phyloP scores from a whole-genome alignment of 1,140 invertebrate genomes.

The Drosophila trapezifrons region DNA sequence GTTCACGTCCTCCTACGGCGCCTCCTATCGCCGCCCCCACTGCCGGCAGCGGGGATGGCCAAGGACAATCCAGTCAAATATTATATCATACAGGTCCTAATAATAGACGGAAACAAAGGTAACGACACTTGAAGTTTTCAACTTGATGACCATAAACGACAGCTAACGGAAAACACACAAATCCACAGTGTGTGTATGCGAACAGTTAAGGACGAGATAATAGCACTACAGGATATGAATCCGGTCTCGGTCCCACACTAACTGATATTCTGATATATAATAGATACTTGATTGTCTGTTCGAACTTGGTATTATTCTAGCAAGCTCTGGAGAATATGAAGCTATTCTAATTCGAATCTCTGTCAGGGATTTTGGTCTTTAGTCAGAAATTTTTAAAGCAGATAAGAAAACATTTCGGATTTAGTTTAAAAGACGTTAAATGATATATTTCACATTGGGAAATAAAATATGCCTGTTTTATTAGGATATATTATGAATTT shows the following conservation, averaged over 20 bases:
- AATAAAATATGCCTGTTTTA: too few species aligned
- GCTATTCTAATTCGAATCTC: too few species aligned
- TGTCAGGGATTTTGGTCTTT: too few species aligned
- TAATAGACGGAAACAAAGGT: slow-evolving; percentile 57
- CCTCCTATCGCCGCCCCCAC: too few species aligned
- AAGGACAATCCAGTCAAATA: slow-evolving; percentile 67
- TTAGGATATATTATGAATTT: too few species aligned
- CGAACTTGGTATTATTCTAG: background rate
- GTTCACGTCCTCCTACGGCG: background rate
- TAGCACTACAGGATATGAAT: slow-evolving; percentile 9
- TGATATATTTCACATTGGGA: too few species aligned
- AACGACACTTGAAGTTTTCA: slow-evolving; percentile 65
- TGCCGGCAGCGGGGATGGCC: slow-evolving; percentile 25
- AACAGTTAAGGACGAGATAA: slow-evolving; percentile 18
- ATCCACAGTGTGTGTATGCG: slow-evolving; percentile 19
- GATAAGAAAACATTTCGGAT: too few species aligned
- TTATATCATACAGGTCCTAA: slow-evolving; percentile 62
- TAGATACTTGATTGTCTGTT: background rate
- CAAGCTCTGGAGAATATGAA: too few species aligned
- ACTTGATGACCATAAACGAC: slow-evolving; percentile 48
- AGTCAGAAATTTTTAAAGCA: too few species aligned
- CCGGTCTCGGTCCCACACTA: background rate
- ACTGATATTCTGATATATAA: slow-evolving; percentile 4
- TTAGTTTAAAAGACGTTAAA: too few species aligned
- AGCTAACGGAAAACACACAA: slow-evolving; percentile 40